phyloP scores from a whole-genome alignment of 2,888 invertebrate genomes.

The Drosophila aldrichi region DNA sequence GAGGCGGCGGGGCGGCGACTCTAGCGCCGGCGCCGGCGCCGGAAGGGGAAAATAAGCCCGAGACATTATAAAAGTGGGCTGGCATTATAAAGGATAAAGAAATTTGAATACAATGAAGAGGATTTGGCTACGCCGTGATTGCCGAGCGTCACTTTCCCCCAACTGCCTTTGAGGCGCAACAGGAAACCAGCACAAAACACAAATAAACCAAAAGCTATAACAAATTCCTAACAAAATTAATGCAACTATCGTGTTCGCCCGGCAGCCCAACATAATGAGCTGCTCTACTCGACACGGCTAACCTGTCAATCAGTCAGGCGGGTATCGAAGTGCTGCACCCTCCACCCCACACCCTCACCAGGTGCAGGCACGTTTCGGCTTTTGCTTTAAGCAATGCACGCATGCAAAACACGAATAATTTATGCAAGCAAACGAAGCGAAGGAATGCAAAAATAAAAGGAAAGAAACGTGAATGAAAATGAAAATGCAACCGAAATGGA shows the following conservation, averaged over 20 bases:
- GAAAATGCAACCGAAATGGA: slow-evolving; percentile 49
- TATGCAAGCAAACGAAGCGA: slow-evolving; percentile 64
- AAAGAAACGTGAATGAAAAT: slow-evolving; percentile 14
- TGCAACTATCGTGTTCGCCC: slow-evolving; percentile 60
- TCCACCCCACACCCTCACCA: no score
- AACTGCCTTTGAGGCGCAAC: slow-evolving; percentile 37
- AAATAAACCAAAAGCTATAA: slow-evolving; percentile 34
- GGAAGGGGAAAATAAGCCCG: slow-evolving; percentile 54
- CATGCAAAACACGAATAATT: slow-evolving; percentile 72
- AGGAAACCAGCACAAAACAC: slow-evolving; percentile 20
- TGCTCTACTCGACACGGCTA: not conserved
- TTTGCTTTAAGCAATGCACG: slow-evolving; percentile 54
- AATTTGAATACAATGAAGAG: slow-evolving; percentile 76
- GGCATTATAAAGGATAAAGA: slow-evolving; percentile 75
- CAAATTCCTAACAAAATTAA: slow-evolving; percentile 58
- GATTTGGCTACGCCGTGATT: slow-evolving; percentile 66
- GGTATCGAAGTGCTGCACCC: slow-evolving; percentile 2
- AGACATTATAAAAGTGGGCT: slow-evolving; percentile 73
- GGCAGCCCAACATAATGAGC: slow-evolving; percentile 6
- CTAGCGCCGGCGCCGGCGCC: slow-evolving; percentile 8
- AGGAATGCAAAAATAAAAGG: slow-evolving; percentile 27
- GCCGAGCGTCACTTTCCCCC: slow-evolving; percentile 63
- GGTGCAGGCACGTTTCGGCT: slow-evolving; percentile 22
- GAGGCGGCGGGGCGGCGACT: not conserved
- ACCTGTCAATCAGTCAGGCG: slow-evolving; percentile 20